Percentiles rank a stretch among this genome's conserved stretches.
Conservation (phyloP, 2,797 vertebrate species). For the Lithobates pipiens region DNA sequence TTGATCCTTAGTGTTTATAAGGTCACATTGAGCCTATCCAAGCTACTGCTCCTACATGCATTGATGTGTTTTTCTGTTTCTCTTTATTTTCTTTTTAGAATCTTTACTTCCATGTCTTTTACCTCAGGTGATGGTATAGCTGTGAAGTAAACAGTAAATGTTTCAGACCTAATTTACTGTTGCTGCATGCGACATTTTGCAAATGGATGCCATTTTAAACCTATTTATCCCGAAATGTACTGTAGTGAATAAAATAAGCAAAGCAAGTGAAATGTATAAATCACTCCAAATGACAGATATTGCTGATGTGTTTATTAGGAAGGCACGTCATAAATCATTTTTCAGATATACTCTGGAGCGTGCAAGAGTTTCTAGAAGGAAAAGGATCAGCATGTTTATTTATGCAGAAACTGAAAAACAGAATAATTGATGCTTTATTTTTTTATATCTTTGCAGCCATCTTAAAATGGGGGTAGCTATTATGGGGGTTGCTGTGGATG, state of each 20-base stretch:
- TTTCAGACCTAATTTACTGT: background rate
- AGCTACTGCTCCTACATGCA: no score
- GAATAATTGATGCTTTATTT: background rate
- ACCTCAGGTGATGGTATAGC: background rate
- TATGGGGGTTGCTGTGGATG: no score
- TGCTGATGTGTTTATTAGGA: slow-evolving; percentile 45
- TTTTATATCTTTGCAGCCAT: no score
- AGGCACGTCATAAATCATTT: slow-evolving; percentile 45
- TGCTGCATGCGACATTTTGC: background rate
- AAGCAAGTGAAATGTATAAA: slow-evolving; percentile 30
- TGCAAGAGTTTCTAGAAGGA: background rate
- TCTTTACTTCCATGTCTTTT: background rate
- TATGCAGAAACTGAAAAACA: background rate
- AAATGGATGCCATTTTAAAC: slow-evolving; percentile 5
- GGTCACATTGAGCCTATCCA: no score
- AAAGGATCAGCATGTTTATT: slow-evolving; percentile 16
- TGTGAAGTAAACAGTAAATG: background rate
- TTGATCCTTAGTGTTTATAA: background rate
- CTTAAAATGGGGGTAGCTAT: no score
- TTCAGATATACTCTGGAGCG: background rate
- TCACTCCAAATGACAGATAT: slow-evolving; percentile 20
- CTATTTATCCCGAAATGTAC: slow-evolving; percentile 22
- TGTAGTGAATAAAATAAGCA: background rate
- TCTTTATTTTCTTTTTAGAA: background rate
- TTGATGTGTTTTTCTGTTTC: no score